phyloP scores from a whole-genome alignment of 1,140 invertebrate genomes.

The Pogonomyrmex barbatus region DNA sequence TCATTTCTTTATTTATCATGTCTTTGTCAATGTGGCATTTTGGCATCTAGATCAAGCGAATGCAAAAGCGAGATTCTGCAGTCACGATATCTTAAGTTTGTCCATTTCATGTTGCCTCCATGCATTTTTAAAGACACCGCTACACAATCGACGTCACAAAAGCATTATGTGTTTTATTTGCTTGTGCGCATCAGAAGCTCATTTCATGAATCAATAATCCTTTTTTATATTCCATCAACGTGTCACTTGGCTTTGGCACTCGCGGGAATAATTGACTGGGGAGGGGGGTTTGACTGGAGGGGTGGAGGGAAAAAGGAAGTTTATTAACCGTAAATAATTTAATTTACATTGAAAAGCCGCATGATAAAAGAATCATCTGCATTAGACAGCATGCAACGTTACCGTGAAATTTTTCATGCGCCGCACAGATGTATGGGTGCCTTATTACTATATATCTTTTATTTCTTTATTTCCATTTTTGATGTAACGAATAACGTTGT shows the following conservation, averaged over 20 bases:
- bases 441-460: background rate
- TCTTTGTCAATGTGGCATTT: background rate
- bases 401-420: background rate
- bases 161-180: conserved; percentile 17
- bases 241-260: background rate
- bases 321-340: background rate
- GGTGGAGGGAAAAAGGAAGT: background rate
- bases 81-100: background rate
- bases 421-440: background rate
- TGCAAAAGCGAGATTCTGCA: background rate
- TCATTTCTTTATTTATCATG: background rate
- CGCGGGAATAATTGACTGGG: background rate
- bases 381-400: background rate
- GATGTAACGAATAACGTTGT: background rate
- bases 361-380: background rate
- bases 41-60: background rate
- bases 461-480: background rate
- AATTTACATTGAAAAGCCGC: background rate
- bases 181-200: background rate
- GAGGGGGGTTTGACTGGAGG: too few species aligned
- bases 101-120: background rate
- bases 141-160: background rate
- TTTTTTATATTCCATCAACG: background rate
- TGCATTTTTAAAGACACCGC: background rate
- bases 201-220: conserved; percentile 10